These are phyloP conservation scores for Ceramica pisi DNA, from an alignment of 2,888 invertebrate species.

Conservation along the genomic window DNA sequence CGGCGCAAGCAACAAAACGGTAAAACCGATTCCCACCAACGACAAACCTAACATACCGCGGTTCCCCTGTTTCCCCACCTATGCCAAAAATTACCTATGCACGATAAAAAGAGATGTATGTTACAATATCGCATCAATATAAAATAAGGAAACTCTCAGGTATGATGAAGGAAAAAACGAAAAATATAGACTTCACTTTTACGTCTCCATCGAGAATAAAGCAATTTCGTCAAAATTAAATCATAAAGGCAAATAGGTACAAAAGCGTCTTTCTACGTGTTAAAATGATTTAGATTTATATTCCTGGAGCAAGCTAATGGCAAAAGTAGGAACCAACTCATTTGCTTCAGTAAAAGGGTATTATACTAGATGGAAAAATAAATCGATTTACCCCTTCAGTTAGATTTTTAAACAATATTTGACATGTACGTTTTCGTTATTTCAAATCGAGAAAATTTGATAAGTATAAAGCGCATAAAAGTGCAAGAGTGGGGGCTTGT, in stretches of 20 bases:
- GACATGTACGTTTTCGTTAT: too few relatives aligned
- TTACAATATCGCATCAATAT: slow-evolving; percentile 44
- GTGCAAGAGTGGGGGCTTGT: too few relatives aligned
- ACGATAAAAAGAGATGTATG: slow-evolving; percentile 54
- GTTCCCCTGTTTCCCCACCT: slow-evolving; percentile 26
- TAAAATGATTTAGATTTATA: slow-evolving; percentile 10
- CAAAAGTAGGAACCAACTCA: background rate
- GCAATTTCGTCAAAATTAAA: slow-evolving; percentile 54
- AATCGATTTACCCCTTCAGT: too few relatives aligned
- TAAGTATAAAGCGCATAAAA: too few relatives aligned
- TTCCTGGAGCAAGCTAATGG: background rate
- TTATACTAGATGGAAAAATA: too few relatives aligned
- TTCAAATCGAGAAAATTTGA: too few relatives aligned
- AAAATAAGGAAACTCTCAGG: slow-evolving; percentile 53
- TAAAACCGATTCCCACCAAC: slow-evolving; percentile 1
- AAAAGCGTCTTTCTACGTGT: slow-evolving; percentile 6
- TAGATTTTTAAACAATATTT: too few relatives aligned
- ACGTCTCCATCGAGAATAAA: slow-evolving; percentile 45
- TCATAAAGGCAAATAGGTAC: slow-evolving; percentile 36
- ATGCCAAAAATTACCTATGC: slow-evolving; percentile 29
- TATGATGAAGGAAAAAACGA: slow-evolving; percentile 37
- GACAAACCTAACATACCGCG: slow-evolving; percentile 16
- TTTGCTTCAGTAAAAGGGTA: background rate
- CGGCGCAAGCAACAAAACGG: slow-evolving; percentile 17
- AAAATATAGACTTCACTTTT: slow-evolving; percentile 45